Evolutionary conservation across 2,888 invertebrate species (phyloP).

Genomic region (Meloe dianella): DNA sequence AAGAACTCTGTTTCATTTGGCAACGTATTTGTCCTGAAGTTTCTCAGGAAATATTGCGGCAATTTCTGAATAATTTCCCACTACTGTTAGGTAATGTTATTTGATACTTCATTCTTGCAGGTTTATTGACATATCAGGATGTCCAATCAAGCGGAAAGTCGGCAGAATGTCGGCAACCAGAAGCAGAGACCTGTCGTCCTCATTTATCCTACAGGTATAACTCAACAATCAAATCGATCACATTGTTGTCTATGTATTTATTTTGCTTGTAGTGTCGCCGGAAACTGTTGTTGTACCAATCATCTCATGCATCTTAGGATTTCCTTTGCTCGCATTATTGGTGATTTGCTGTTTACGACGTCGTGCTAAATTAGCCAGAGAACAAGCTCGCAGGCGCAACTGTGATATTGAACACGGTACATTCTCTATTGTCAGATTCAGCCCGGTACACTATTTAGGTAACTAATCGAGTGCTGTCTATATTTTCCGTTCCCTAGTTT

Average conservation of each 20-base stretch:
- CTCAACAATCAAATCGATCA: neutral
- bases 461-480: conserved; percentile 55
- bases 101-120: neutral
- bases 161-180: conserved; percentile 57
- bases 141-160: conserved; percentile 35
- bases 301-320: conserved; percentile 88
- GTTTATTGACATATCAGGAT: conserved; percentile 20
- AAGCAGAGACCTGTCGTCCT: conserved; percentile 76
- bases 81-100: too few relatives aligned
- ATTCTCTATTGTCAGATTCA: conserved; percentile 79
- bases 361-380: conserved; percentile 82
- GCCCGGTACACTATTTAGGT: conserved; percentile 76
- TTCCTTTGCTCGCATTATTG: conserved; percentile 83
- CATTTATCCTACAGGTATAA: conserved; percentile 74
- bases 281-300: conserved; percentile 89
- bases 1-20: too few relatives aligned
- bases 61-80: too few relatives aligned
- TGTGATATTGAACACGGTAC: conserved; percentile 84
- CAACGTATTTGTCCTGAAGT: too few relatives aligned
- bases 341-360: conserved; percentile 86
- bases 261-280: conserved; percentile 79
- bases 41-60: too few relatives aligned
- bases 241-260: neutral
- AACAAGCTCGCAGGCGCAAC: conserved; percentile 80
- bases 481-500: conserved; percentile 33